Percentiles rank a stretch among this genome's conserved stretches.
Conservation (phyloP, 2,888 invertebrate species). For the Caenorhabditis sulstoni region DNA sequence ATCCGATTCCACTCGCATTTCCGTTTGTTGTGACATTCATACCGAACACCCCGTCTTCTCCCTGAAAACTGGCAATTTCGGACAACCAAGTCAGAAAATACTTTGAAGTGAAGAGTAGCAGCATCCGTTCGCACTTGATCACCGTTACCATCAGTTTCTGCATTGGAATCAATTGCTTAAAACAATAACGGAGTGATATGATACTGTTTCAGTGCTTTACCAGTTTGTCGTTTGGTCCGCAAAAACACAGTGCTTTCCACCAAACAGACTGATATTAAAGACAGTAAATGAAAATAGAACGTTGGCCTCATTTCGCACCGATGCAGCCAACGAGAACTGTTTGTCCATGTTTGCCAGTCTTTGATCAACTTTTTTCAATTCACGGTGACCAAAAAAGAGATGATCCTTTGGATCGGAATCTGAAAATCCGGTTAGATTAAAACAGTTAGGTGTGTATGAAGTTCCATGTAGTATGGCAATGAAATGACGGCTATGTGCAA, state of each 20-base stretch:
- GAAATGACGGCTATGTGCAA: too few relatives aligned
- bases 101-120: constrained; percentile 67
- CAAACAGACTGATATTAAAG: constrained; percentile 5
- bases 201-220: background rate
- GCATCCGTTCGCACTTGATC: constrained; percentile 65
- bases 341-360: constrained; percentile 42
- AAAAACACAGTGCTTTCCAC: constrained; percentile 3
- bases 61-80: constrained; percentile 32
- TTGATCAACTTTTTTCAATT: constrained; percentile 27
- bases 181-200: background rate
- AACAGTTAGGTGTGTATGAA: constrained; percentile 12
- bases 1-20: constrained; percentile 66
- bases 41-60: constrained; percentile 64
- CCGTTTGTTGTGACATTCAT: constrained; percentile 72
- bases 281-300: background rate
- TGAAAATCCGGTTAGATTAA: constrained; percentile 46
- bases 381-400: constrained; percentile 44
- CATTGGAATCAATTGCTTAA: constrained; percentile 65
- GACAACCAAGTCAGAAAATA: background rate
- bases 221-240: constrained; percentile 13
- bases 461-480: constrained; percentile 7
- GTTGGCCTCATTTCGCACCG: constrained; percentile 40
- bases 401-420: constrained; percentile 40
- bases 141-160: constrained; percentile 63
- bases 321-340: constrained; percentile 26